phyloP scores from a whole-genome alignment of 2,888 invertebrate genomes.

The Leptinotarsa peninsularis region DNA sequence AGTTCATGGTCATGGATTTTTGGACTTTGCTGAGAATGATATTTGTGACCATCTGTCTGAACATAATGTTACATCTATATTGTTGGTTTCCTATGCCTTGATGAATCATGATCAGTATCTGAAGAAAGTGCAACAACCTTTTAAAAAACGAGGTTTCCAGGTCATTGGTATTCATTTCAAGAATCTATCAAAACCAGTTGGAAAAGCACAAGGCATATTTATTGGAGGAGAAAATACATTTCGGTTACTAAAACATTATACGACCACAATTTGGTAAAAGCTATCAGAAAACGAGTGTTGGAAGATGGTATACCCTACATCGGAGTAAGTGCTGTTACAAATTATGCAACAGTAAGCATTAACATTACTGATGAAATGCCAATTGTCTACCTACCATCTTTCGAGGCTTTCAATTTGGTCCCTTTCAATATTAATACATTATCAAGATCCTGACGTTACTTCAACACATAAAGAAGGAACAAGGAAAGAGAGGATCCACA shows the following conservation, averaged over 20 bases:
- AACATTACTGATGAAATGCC: slow-evolving; percentile 92
- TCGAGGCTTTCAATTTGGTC: slow-evolving; percentile 78
- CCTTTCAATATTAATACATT: slow-evolving; percentile 89
- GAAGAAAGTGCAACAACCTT: slow-evolving; percentile 72
- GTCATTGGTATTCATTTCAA: slow-evolving; percentile 76
- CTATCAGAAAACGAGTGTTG: slow-evolving; percentile 74
- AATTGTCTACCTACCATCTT: slow-evolving; percentile 80
- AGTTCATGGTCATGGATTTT: slow-evolving; percentile 74
- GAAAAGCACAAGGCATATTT: slow-evolving; percentile 77
- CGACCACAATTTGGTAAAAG: slow-evolving; percentile 74
- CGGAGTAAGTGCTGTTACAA: slow-evolving; percentile 86
- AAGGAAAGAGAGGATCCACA: slow-evolving; percentile 77
- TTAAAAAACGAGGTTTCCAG: slow-evolving; percentile 73
- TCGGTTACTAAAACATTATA: slow-evolving; percentile 76
- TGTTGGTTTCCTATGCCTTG: slow-evolving; percentile 83
- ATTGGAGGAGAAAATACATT: slow-evolving; percentile 88
- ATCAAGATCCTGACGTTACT: slow-evolving; percentile 73
- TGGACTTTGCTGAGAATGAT: slow-evolving; percentile 77
- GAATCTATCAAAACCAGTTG: slow-evolving; percentile 71
- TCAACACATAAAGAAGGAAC: slow-evolving; percentile 84
- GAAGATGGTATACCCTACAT: slow-evolving; percentile 77
- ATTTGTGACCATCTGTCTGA: slow-evolving; percentile 74
- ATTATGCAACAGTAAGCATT: slow-evolving; percentile 83
- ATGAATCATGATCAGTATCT: slow-evolving; percentile 76
- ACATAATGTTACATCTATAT: slow-evolving; percentile 72